Evolutionary conservation across 2,888 invertebrate species (phyloP), one percentile per base, ranked within the genome.

Genomic region (Heteropelma amictum): DNA sequence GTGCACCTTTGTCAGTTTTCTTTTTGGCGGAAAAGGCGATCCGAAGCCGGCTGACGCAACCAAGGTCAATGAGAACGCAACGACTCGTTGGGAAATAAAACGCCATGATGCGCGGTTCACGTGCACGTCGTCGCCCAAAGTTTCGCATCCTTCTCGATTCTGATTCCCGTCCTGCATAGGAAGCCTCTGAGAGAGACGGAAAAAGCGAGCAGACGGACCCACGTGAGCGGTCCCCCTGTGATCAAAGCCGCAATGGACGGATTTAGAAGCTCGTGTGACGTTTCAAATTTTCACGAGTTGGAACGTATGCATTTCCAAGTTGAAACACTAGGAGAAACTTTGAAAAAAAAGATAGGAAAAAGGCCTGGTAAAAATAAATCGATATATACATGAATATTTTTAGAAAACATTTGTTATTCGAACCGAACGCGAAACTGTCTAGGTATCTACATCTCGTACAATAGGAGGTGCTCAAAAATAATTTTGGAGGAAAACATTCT

Each of bases 211-310:
- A 26, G 23, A 26, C 26, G 6, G 53, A 69, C 33, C 7, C 28
- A 30, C 53, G 19, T 14, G 49, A 63, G n/a, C n/a, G n/a, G n/a
- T n/a, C 49, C 49, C 12, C 8, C n/a, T 30, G 42, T 47, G 56
- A 21, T 53, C 45, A 56, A 76, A 61, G 67, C 71, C 67, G 64
- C 51, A 67, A 75, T 73, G n/a, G 78, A 73, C 26, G 45, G 6
- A 78, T 79, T 79, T 81, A 79, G 72, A 78, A 75, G 54, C 53
- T 67, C 19, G 33, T 30, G 38, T 53, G 14, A 38, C 26, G 35
- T 54, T 28, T 12, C 69, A 12, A 58, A 56, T 54, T n/a, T 10
- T 51, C 51, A 26, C 12, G 7, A 21, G 17, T 56, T 51, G 35
- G 19, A 60, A 49, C 26, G 10, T 42, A 10, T 17, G 30, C 17